Evolutionary conservation across 2,113 vertebrate genomes (phyloP), one percentile per base, ranked within the genome.

Genomic region (Synodontis membranacea): DNA sequence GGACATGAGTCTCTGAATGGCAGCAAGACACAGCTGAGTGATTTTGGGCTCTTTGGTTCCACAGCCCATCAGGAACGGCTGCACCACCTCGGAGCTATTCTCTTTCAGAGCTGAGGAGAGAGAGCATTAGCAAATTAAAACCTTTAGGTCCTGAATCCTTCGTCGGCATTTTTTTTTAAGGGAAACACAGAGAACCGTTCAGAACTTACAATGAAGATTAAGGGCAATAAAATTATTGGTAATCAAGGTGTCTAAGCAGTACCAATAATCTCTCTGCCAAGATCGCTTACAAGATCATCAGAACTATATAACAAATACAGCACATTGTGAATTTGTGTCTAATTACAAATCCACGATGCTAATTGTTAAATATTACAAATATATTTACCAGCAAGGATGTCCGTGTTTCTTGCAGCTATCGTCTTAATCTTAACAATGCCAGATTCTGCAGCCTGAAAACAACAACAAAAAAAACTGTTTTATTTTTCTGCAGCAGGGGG

Each of bases 401-500:
- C 97, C 62, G 94, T 95, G 92, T 96, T 98, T 91, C 97, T 96
- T 90, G 96, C 97, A 91, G 97, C 97, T 91, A 99, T 99, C 50
- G 98, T 99, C 96, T 99, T 99, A 92, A 99, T 97, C 96, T 99
- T 99, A 94, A 99, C 97, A 88, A 99, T 99, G 93, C 98, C 98
- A 86, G 98, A 99, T 94, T 99, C 98, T 91, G 98, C 98, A 82
- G 98, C 98, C 98, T 99, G 89, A 19, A 93, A 94, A 82, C 90
- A 86, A 88, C n/a, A 88, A 83, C 2, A 25, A 75, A n/a, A 75
- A 2, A 17, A 72, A n/a, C n/a, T n/a, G 31, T 37, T 64, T 31
- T 5, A 62, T 10, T 31, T 17, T 64, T 31, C 17, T 21, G n/a
- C 7, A 79, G 17, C 48, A 54, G 48, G n/a, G n/a, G 14, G 34